These are phyloP conservation scores for Halcyon senegalensis DNA, from an alignment of 2,113 vertebrate species.

Conservation along the genomic window DNA sequence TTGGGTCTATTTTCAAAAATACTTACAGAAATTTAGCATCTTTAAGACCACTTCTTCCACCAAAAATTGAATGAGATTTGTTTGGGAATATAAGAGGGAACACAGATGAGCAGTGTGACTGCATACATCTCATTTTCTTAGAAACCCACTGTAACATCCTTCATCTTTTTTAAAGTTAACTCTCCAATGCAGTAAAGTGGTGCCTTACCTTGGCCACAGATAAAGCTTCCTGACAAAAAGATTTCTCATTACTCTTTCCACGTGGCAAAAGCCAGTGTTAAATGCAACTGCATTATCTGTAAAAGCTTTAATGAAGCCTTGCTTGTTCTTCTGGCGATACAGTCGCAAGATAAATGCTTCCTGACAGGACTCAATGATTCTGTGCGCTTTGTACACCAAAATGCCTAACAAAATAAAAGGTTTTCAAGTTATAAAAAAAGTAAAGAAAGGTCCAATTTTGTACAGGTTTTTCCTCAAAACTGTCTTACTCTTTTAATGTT, in stretches of 20 bases:
- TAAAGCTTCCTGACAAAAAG: constrained; percentile 96
- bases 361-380: constrained; percentile 96
- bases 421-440: background rate
- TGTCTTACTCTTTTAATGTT: background rate
- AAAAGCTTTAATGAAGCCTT: constrained; percentile 97
- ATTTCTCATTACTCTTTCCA: constrained; percentile 97
- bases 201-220: constrained; percentile 92
- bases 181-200: background rate
- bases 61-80: background rate
- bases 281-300: constrained; percentile 94
- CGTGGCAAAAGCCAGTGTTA: constrained; percentile 92
- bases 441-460: background rate
- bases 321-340: constrained; percentile 97
- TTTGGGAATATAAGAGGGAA: background rate
- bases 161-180: background rate
- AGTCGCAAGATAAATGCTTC: constrained; percentile 96
- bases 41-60: background rate
- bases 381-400: constrained; percentile 55
- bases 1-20: background rate
- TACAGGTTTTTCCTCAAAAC: background rate
- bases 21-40: background rate
- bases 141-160: background rate
- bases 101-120: background rate
- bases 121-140: background rate
- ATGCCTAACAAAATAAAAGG: constrained; percentile 74